These are phyloP conservation scores for Meiosimyza platycephala DNA, from an alignment of 2,888 invertebrate genomes.

Conservation along the genomic window DNA sequence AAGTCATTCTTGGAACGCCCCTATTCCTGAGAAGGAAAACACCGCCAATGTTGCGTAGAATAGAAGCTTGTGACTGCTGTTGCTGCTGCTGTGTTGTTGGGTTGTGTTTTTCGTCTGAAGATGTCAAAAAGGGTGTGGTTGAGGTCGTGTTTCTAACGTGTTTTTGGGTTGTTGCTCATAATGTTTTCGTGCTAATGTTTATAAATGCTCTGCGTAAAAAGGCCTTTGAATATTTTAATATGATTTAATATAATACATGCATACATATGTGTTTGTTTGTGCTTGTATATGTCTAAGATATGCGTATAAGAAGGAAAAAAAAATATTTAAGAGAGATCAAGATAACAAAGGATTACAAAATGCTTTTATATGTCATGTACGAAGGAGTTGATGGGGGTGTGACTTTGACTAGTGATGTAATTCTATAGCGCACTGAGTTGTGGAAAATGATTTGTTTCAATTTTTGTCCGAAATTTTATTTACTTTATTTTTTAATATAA, in stretches of 20 bases:
- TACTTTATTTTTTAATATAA: too few relatives aligned
- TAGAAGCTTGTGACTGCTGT: neutral
- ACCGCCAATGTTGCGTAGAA: too few relatives aligned
- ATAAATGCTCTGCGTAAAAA: conserved; percentile 57
- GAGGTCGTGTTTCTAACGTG: conserved; percentile 53
- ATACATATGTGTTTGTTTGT: conserved; percentile 42
- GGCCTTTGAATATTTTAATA: conserved; percentile 63
- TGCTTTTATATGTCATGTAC: conserved; percentile 54
- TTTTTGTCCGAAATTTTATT: neutral
- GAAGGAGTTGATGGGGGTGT: conserved; percentile 5
- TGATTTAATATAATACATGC: conserved; percentile 58
- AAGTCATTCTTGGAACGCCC: too few relatives aligned
- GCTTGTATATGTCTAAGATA: conserved; percentile 30
- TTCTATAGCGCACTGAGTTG: neutral
- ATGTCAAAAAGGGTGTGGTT: neutral
- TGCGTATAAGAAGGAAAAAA: conserved; percentile 23
- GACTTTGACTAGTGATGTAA: too few relatives aligned
- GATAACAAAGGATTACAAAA: conserved; percentile 63
- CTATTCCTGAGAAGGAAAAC: too few relatives aligned
- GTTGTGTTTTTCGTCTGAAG: neutral
- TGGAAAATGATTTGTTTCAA: neutral
- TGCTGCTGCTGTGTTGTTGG: neutral
- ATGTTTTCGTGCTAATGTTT: conserved; percentile 61
- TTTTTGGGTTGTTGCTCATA: conserved; percentile 54
- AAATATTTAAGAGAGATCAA: conserved; percentile 53